Base-by-base conservation (phyloP, 1,140 invertebrate genomes). In the Psilanteris sp. region DNA sequence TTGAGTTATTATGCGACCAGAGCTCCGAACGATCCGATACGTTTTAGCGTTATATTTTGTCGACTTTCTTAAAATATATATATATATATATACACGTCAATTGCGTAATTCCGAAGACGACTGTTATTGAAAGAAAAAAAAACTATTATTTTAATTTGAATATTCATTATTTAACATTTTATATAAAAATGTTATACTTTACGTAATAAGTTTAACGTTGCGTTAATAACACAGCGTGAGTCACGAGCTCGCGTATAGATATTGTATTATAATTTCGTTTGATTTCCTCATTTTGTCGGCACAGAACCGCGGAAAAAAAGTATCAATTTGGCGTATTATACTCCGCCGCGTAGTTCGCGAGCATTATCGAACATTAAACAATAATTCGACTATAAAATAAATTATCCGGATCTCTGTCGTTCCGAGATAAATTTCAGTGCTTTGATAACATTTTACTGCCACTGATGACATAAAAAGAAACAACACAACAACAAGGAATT, bases 221-320 rank as follows among this genome's bases (percentile, higher is more conserved):
- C 61, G 46, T 61, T 44, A 70, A 59, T 50, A 36, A 61, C 62
- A 54, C 27, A 18, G 6, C n/a, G n/a, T 66, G 46, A 66, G 37
- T 67, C 62, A 67, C 32, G 20, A 22, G 8, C 22, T n/a, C 16
- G 5, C 9, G 14, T 31, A 29, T 31, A 8, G 2, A 32, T 44
- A 46, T 67, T 43, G 34, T 50, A 36, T 55, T 55, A 41, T 67
- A 66, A 66, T 54, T 46, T 67, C 41, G 41, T 24, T 37, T 15
- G 10, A 31, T 64, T 64, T 64, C 59, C 44, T 64, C 29, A 11
- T 52, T 61, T 48, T 6, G 46, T 26, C 32, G 24, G 13, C 16
- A 15, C 13, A 4, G 4, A 44, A 20, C 9, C 11, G 27, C 27
- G 39, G 20, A 36, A 46, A 27, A 46, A 46, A 37, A 26, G 39